phyloP scores from a whole-genome alignment of 1,140 invertebrate species.

The Drosophila sturtevanti region DNA sequence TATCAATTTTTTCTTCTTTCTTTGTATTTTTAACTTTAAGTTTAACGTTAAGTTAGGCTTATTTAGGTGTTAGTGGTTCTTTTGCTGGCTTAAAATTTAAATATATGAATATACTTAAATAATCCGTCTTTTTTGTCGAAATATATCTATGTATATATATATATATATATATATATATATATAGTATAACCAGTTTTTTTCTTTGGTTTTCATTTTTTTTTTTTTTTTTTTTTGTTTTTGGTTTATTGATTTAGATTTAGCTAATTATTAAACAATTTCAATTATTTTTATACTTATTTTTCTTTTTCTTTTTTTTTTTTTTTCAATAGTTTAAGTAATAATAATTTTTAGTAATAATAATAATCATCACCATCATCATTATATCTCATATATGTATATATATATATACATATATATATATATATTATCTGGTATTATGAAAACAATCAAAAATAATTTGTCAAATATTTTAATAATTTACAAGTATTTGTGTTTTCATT shows the following conservation, averaged over 20 bases:
- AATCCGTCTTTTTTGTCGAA: constrained; percentile 48
- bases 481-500: constrained; percentile 54
- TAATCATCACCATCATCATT: constrained; percentile 38
- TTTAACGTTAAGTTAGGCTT: constrained; percentile 71
- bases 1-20: constrained; percentile 43
- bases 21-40: constrained; percentile 63
- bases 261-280: constrained; percentile 59
- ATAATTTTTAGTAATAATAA: constrained; percentile 52
- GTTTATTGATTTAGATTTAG: constrained; percentile 73
- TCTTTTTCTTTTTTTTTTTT: constrained; percentile 53
- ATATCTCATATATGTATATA: not conserved
- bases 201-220: constrained; percentile 30
- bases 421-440: constrained; percentile 53
- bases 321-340: constrained; percentile 59
- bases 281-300: constrained; percentile 53
- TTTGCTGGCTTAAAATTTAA: constrained; percentile 69
- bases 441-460: constrained; percentile 73
- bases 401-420: not conserved
- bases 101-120: constrained; percentile 70
- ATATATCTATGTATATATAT: constrained; percentile 52
- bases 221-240: constrained; percentile 20
- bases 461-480: constrained; percentile 71
- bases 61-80: constrained; percentile 79
- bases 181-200: constrained; percentile 8
- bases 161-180: constrained; percentile 5